These are phyloP conservation scores for Colletes latitarsis DNA, from an alignment of 1,140 invertebrate species.

Conservation along the genomic window DNA sequence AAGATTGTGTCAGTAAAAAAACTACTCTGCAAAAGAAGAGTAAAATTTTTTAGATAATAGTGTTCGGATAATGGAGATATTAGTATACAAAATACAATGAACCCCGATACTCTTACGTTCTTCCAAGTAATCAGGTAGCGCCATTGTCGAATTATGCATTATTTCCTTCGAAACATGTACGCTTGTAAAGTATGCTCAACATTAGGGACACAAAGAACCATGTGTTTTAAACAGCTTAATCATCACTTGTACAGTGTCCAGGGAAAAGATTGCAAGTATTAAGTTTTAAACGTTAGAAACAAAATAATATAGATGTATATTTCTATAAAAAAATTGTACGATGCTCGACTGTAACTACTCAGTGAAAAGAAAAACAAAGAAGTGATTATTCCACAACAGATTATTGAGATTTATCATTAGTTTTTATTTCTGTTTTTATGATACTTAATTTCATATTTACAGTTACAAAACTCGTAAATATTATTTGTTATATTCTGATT, in stretches of 20 bases:
- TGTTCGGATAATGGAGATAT: too few relatives aligned
- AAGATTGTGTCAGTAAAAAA: too few relatives aligned
- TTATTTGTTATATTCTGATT: too few relatives aligned
- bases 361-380: too few relatives aligned
- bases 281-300: background rate
- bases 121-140: constrained; percentile 2
- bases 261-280: constrained; percentile 10
- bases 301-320: constrained; percentile 14
- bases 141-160: background rate
- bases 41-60: too few relatives aligned
- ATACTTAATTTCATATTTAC: too few relatives aligned
- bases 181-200: constrained; percentile 2
- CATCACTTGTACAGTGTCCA: background rate
- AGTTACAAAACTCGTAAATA: too few relatives aligned
- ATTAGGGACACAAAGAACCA: background rate
- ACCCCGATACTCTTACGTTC: background rate
- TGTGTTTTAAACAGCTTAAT: constrained; percentile 19
- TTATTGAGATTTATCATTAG: background rate
- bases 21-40: too few relatives aligned
- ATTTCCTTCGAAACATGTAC: background rate
- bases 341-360: background rate
- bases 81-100: background rate
- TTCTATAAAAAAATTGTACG: constrained; percentile 11
- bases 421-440: background rate
- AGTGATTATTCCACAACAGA: background rate